Conservation (phyloP, 2,113 vertebrate genomes). For the Delphinus delphis region DNA sequence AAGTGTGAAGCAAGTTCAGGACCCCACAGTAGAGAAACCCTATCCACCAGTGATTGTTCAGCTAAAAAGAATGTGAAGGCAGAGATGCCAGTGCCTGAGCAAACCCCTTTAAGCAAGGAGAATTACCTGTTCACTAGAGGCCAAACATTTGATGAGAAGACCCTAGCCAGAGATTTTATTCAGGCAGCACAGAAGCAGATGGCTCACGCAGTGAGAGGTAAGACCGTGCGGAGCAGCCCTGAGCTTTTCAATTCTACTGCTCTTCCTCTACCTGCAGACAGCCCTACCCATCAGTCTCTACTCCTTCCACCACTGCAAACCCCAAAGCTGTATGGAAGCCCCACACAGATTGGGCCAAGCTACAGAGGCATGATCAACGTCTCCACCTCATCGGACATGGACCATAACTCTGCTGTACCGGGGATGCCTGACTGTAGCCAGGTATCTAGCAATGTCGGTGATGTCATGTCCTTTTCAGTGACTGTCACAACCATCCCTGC, state of each 20-base stretch:
- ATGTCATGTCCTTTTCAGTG: slow-evolving; percentile 98
- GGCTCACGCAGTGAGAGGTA: slow-evolving; percentile 83
- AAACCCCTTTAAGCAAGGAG: slow-evolving; percentile 75
- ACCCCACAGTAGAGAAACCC: rapidly evolving
- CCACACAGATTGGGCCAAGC: slow-evolving; percentile 84
- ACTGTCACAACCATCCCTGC: slow-evolving; percentile 96
- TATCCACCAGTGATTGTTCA: background rate
- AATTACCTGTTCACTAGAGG: slow-evolving; percentile 39
- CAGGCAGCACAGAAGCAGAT: slow-evolving; percentile 85
- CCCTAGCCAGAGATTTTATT: slow-evolving; percentile 87
- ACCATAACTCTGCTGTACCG: slow-evolving; percentile 75
- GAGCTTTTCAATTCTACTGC: slow-evolving; percentile 82
- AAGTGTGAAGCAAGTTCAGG: slow-evolving; percentile 41
- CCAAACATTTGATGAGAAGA: slow-evolving; percentile 59
- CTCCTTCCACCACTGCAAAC: slow-evolving; percentile 82
- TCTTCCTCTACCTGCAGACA: slow-evolving; percentile 58
- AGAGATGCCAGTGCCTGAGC: slow-evolving; percentile 74
- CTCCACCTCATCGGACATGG: slow-evolving; percentile 88
- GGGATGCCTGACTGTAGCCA: slow-evolving; percentile 81
- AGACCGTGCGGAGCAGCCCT: slow-evolving; percentile 79
- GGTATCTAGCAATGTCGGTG: slow-evolving; percentile 83
- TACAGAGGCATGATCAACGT: slow-evolving; percentile 95
- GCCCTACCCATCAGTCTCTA: slow-evolving; percentile 78
- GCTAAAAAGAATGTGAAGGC: slow-evolving; percentile 75
- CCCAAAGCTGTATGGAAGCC: slow-evolving; percentile 81